phyloP scores from a whole-genome alignment of 2,888 invertebrate genomes.

The Macrosoma leucophasiata region DNA sequence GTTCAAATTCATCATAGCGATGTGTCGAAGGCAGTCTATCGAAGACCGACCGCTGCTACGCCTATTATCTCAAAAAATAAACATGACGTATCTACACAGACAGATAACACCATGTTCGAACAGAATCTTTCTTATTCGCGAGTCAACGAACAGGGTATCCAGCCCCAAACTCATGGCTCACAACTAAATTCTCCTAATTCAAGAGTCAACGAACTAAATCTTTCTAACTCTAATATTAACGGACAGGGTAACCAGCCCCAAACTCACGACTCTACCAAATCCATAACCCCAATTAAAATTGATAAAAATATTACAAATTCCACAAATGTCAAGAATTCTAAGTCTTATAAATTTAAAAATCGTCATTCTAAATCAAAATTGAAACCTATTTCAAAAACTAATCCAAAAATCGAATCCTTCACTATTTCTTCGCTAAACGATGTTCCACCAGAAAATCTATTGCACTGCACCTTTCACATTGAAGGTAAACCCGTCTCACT shows the following conservation, averaged over 20 bases:
- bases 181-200: slow-evolving; percentile 9
- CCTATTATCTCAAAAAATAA: neutral
- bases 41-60: slow-evolving; percentile 1
- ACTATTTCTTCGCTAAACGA: slow-evolving; percentile 26
- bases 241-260: slow-evolving; percentile 20
- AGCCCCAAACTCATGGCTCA: slow-evolving; percentile 17
- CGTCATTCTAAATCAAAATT: slow-evolving; percentile 11
- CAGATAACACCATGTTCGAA: neutral
- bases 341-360: slow-evolving; percentile 19
- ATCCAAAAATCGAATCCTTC: slow-evolving; percentile 9
- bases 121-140: neutral
- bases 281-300: slow-evolving; percentile 10
- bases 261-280: slow-evolving; percentile 8
- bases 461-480: slow-evolving; percentile 27
- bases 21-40: slow-evolving; percentile 8
- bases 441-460: slow-evolving; percentile 29
- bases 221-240: slow-evolving; percentile 1
- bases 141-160: slow-evolving; percentile 16
- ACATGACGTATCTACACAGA: neutral
- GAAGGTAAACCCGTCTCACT: slow-evolving; percentile 23
- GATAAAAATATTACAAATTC: slow-evolving; percentile 5
- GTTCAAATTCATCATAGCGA: neutral
- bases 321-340: slow-evolving; percentile 1
- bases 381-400: too few species aligned
- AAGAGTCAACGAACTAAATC: neutral